A percentile compares a stretch with the other conserved stretches of the same genome.
phyloP scores from a whole-genome alignment of 2,888 invertebrate genomes.

The Ernsta delagoae region DNA sequence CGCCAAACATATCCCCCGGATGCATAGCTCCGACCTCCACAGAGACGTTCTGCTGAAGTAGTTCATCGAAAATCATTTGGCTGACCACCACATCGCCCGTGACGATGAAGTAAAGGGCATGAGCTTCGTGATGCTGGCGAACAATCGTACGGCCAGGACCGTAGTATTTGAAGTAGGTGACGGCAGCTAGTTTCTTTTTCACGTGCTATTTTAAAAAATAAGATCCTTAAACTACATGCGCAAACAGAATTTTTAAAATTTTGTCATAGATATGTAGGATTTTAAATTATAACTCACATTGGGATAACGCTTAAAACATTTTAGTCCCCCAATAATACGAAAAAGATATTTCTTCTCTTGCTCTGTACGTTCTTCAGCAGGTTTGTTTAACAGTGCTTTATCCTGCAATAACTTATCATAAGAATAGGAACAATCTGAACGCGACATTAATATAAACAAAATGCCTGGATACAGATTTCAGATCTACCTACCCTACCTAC shows the following conservation, averaged over 20 bases:
- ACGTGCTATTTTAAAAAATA: conserved; percentile 69
- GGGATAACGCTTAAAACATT: conserved; percentile 86
- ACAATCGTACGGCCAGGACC: conserved; percentile 85
- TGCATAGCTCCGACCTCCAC: conserved; percentile 80
- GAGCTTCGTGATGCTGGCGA: conserved; percentile 85
- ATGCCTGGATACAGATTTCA: no score
- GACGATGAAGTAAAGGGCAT: conserved; percentile 87
- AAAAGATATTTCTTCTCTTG: conserved; percentile 86
- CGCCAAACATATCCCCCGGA: conserved; percentile 87
- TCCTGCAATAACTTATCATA: conserved; percentile 68
- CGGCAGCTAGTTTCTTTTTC: conserved; percentile 85
- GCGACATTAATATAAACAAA: no score
- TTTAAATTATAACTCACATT: conserved; percentile 66
- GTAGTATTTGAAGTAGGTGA: conserved; percentile 86
- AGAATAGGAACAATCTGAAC: neutral
- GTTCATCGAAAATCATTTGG: conserved; percentile 78
- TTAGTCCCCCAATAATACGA: conserved; percentile 84
- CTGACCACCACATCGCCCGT: conserved; percentile 83
- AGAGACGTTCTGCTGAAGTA: conserved; percentile 71
- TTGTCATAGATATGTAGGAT: neutral
- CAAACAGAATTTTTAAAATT: neutral
- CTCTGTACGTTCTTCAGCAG: conserved; percentile 80
- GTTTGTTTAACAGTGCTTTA: conserved; percentile 85
- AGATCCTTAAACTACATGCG: neutral
- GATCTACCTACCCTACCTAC: no score